These are phyloP conservation scores for Ametastegia equiseti DNA, from an alignment of 2,888 invertebrate species.

Conservation along the genomic window DNA sequence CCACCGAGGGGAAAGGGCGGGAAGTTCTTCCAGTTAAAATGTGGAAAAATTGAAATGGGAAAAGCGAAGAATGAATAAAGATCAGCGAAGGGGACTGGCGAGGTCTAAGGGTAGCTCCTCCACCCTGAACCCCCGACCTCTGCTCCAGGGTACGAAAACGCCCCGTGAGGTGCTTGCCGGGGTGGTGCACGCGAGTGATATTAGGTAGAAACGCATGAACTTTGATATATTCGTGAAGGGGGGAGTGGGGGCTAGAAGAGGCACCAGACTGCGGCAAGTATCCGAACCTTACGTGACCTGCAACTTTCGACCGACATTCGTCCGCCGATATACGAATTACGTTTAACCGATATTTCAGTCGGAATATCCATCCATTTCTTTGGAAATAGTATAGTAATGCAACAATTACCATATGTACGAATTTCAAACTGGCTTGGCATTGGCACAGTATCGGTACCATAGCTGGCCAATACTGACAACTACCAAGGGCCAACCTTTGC, in stretches of 20 bases:
- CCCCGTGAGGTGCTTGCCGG: conserved; percentile 64
- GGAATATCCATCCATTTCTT: background rate
- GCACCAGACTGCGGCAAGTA: conserved; percentile 74
- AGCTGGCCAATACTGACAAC: too few relatives aligned
- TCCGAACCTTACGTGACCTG: conserved; percentile 75
- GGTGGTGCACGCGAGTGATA: conserved; percentile 68
- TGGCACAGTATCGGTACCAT: too few relatives aligned
- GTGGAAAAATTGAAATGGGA: conserved; percentile 73
- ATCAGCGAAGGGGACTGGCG: conserved; percentile 61
- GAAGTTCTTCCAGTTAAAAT: conserved; percentile 65
- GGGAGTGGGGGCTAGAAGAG: conserved; percentile 55
- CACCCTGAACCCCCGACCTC: conserved; percentile 21
- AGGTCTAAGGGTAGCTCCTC: conserved; percentile 35
- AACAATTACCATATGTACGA: too few relatives aligned
- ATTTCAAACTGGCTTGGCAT: too few relatives aligned
- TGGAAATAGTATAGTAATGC: background rate
- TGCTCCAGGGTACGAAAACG: conserved; percentile 49
- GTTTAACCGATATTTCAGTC: conserved; percentile 46
- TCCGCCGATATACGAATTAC: conserved; percentile 51
- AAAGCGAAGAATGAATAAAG: conserved; percentile 74
- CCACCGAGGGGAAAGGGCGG: background rate
- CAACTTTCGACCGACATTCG: conserved; percentile 69
- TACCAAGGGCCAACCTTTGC: too few relatives aligned
- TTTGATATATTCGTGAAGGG: conserved; percentile 74
- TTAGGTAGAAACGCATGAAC: conserved; percentile 75